These are phyloP conservation scores for Pipistrellus pygmaeus DNA, from an alignment of 2,797 vertebrate species.

Conservation along the genomic window DNA sequence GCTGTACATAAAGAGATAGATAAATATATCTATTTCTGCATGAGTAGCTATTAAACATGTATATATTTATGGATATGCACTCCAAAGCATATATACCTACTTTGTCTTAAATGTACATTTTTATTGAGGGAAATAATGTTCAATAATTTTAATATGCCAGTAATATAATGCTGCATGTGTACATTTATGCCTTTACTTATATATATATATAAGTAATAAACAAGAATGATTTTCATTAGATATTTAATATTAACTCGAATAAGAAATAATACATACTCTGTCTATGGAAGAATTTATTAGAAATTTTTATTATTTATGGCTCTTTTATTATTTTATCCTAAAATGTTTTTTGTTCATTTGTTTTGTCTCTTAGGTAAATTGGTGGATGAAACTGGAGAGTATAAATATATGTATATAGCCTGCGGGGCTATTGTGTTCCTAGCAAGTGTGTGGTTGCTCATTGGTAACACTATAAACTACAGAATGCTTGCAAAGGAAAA, in stretches of 20 bases:
- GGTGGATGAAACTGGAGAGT: constrained; percentile 95
- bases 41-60: background rate
- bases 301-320: background rate
- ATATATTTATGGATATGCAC: background rate
- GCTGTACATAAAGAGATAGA: background rate
- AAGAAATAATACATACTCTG: background rate
- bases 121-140: constrained; percentile 28
- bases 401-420: constrained; percentile 96
- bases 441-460: constrained; percentile 95
- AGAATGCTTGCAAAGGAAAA: constrained; percentile 94
- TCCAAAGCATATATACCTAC: background rate
- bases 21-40: background rate
- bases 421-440: constrained; percentile 93
- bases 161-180: background rate
- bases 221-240: constrained; percentile 23
- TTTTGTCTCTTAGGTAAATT: constrained; percentile 93
- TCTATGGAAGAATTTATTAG: background rate
- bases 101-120: background rate
- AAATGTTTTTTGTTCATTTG: background rate
- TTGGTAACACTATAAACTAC: constrained; percentile 97
- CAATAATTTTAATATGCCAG: background rate
- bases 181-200: background rate
- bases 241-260: constrained; percentile 18
- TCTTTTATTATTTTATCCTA: constrained; percentile 38
- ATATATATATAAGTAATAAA: background rate